Evolutionary conservation across 2,113 vertebrate species (phyloP), one percentile per base, ranked within the genome.

Genomic region (Plestiodon gilberti): DNA sequence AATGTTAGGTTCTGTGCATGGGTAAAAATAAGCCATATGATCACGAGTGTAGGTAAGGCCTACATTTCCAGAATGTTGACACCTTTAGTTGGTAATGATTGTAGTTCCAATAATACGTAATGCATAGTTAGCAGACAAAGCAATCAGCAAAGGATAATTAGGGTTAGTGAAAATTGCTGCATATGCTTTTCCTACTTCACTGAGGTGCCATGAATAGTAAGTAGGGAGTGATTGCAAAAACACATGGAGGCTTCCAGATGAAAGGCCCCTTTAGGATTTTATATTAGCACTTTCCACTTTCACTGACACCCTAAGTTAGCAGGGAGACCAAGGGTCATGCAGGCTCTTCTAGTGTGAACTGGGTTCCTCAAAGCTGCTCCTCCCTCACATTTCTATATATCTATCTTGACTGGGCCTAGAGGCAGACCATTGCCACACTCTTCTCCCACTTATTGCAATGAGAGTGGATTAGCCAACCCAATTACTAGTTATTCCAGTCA

Each of bases 241-340:
- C 77, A 73, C 2, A 38, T 62, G 17, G 1, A 3, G 10, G 65
- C 7, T 71, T 20, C 18, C 75, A 59, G 55, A 0, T 89, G 59
- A 93, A 93, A 91, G 38, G 15, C n/a, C 48, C 76, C 23, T 40
- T 52, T 83, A 59, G 80, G 14, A 3, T 84, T 84, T 40, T 70
- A 13, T 23, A 15, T 33, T 55, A 87, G 8, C 18, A 88, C 83
- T 30, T 78, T 55, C 57, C 3, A 73, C n/a, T 61, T 78, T 64
- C 28, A 84, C 17, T 48, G 22, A 73, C 23, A 52, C 52, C 61
- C 89, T 78, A 35, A 77, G 62, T 83, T 78, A 79, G 78, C 59
- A 71, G 7, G 14, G 30, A 65, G 70, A 52, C 62, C 25, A 81
- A 81, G 55, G 57, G 40, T 28, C 67, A 25, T 73, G 2, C 30